These are phyloP conservation scores for Typhlomys cinereus DNA, from an alignment of 2,113 vertebrate species.

Conservation along the genomic window DNA sequence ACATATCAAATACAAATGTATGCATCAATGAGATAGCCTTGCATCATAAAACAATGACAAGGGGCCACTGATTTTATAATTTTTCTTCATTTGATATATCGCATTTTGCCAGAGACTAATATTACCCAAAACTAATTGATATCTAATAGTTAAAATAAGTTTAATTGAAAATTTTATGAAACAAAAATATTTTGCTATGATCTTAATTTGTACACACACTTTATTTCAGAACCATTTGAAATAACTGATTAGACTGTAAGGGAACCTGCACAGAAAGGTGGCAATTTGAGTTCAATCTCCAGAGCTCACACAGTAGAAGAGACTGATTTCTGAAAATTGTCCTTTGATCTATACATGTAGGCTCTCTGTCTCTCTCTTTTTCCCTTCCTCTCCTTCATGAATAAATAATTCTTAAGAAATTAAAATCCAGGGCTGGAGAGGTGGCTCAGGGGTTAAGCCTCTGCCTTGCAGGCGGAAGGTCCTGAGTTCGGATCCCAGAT, in stretches of 20 bases:
- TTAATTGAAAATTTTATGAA: not conserved
- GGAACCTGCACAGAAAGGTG: too few species aligned
- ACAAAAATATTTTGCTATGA: constrained; percentile 17
- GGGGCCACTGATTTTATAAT: constrained; percentile 4
- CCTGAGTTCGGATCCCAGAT: too few species aligned
- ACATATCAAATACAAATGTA: not conserved
- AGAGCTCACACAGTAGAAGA: too few species aligned
- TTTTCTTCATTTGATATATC: not conserved
- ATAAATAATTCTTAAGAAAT: too few species aligned
- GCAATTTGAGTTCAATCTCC: too few species aligned
- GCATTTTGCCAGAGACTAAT: not conserved
- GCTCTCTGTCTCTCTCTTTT: too few species aligned
- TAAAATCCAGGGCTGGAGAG: too few species aligned
- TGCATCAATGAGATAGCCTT: not conserved
- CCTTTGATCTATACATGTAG: too few species aligned
- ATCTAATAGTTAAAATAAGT: not conserved
- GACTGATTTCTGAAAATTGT: too few species aligned
- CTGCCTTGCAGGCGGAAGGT: too few species aligned
- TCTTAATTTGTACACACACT: not conserved
- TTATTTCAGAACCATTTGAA: not conserved
- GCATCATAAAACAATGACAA: not conserved
- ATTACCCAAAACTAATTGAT: not conserved
- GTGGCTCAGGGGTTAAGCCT: too few species aligned
- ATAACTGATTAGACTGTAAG: constrained; percentile 4
- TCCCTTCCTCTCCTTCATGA: too few species aligned